phyloP scores from a whole-genome alignment of 2,888 invertebrate species.

The Erebia ligea region DNA sequence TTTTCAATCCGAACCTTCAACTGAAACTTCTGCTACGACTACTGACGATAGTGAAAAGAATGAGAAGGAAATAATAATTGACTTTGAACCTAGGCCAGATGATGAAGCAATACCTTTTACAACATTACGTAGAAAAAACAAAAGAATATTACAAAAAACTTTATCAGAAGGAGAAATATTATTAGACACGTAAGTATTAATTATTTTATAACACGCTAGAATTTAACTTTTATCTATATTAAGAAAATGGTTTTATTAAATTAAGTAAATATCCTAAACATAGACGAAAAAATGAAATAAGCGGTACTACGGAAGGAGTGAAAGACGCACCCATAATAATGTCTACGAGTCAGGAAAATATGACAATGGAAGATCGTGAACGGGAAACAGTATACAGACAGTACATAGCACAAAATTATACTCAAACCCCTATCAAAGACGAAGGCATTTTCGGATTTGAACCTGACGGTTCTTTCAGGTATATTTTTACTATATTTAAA shows the following conservation, averaged over 20 bases:
- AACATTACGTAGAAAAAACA: conserved; percentile 76
- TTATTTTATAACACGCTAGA: not conserved
- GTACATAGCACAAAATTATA: conserved; percentile 77
- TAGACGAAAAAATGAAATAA: conserved; percentile 77
- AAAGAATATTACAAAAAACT: conserved; percentile 87
- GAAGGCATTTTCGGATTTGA: conserved; percentile 83
- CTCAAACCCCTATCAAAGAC: conserved; percentile 83
- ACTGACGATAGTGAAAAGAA: conserved; percentile 84
- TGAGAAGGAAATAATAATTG: conserved; percentile 92
- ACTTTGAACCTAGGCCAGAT: conserved; percentile 90
- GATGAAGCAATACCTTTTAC: conserved; percentile 86
- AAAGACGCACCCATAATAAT: conserved; percentile 79
- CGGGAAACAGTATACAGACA: conserved; percentile 72
- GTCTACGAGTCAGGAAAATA: conserved; percentile 86
- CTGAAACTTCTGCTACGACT: conserved; percentile 78
- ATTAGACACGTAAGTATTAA: conserved; percentile 77
- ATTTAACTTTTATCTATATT: not conserved
- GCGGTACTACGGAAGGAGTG: conserved; percentile 72
- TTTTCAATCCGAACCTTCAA: conserved; percentile 80
- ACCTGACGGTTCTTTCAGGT: conserved; percentile 80
- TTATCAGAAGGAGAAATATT: conserved; percentile 92
- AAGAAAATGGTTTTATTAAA: not conserved
- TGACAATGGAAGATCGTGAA: conserved; percentile 78
- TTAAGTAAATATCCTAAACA: not conserved
- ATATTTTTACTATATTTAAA: not conserved